phyloP scores from a whole-genome alignment of 2,797 vertebrate species.

The Perdix hodgsoniae region DNA sequence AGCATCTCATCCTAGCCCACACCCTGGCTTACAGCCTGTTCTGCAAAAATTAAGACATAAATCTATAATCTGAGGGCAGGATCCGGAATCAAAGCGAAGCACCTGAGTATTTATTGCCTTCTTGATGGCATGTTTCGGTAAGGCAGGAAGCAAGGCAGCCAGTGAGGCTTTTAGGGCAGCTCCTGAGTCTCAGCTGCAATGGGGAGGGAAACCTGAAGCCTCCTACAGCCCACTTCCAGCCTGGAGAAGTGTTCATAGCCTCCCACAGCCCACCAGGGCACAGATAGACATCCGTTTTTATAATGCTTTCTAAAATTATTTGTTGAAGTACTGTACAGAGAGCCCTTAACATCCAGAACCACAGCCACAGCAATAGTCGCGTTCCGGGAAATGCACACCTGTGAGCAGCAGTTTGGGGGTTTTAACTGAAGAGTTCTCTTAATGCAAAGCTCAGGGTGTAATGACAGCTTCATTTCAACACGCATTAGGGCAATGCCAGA shows the following conservation, averaged over 20 bases:
- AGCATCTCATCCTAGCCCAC: constrained; percentile 10
- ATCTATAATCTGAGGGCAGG: constrained; percentile 11
- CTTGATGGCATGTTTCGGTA: not conserved
- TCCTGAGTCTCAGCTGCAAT: not conserved
- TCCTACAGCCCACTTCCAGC: constrained; percentile 22
- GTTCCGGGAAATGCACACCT: not conserved
- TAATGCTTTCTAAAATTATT: constrained; percentile 27
- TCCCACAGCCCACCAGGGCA: constrained; percentile 12
- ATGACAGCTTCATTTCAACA: not conserved
- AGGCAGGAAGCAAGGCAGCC: constrained; percentile 23
- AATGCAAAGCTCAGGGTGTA: not conserved
- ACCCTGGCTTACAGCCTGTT: not conserved
- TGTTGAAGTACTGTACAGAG: not conserved
- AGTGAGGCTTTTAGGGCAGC: constrained; percentile 25
- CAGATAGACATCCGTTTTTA: constrained; percentile 6
- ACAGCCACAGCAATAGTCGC: not conserved
- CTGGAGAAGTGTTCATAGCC: not conserved
- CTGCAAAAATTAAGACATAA: constrained; percentile 4
- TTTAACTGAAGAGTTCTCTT: not conserved
- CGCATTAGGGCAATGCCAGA: not conserved
- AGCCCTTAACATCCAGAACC: not conserved
- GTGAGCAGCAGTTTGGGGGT: not conserved
- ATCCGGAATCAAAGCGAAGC: constrained; percentile 1
- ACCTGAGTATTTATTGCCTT: constrained; percentile 15
- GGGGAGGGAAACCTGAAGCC: not conserved